Conservation (phyloP, 2,797 vertebrate genomes). For the Fratercula arctica region DNA sequence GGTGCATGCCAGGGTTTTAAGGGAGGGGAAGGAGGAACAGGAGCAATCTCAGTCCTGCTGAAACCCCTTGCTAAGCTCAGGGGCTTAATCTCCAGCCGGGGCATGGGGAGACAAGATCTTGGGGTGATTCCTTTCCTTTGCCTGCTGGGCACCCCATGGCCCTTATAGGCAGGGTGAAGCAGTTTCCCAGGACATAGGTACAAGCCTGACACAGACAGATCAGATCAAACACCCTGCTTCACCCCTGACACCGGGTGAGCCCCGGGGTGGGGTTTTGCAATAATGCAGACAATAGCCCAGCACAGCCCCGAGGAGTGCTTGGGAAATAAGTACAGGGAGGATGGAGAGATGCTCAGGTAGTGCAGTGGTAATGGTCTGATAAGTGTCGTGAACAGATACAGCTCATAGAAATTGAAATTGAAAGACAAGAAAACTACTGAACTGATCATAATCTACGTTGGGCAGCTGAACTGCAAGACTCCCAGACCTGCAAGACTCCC, state of each 20-base stretch:
- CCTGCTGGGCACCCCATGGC: neutral
- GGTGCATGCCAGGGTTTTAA: neutral
- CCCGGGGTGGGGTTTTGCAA: neutral
- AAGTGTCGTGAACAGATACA: neutral
- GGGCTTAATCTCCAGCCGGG: neutral
- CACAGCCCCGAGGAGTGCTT: neutral
- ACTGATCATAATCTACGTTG: neutral
- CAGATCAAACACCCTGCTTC: neutral
- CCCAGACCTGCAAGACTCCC: neutral
- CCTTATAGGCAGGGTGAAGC: neutral
- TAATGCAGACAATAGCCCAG: neutral
- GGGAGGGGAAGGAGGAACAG: neutral
- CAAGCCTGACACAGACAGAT: neutral
- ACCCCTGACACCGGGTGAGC: neutral
- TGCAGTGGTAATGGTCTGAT: neutral
- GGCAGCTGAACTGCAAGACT: neutral
- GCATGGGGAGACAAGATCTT: neutral
- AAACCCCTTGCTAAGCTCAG: neutral
- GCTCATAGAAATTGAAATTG: neutral
- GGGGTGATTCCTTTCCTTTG: neutral
- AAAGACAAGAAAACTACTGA: neutral
- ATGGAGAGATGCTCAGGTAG: neutral
- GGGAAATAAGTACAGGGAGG: neutral
- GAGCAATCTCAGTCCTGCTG: neutral
- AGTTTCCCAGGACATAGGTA: neutral